Base-by-base conservation (phyloP, 2,797 vertebrate species). In the Esox lucius region DNA sequence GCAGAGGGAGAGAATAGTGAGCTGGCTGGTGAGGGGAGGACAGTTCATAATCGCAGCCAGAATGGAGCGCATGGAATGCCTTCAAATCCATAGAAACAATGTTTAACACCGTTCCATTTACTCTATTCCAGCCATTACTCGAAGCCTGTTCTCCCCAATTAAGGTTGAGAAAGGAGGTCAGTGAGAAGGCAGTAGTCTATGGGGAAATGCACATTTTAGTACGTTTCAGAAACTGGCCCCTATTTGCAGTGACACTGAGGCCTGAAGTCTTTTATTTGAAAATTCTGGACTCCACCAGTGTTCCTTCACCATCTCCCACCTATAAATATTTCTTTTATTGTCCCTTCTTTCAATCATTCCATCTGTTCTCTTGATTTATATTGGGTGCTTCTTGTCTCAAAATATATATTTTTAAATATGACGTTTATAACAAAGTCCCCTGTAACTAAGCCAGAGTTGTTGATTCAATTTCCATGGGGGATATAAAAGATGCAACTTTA, bases 121-220 rank as follows among this genome's bases (percentile, higher is more conserved):
- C 12, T 46, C 42, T 46, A 13, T 46, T 46, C 42, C 9, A 46
- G 42, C 11, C 42, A 46, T 42, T 42, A 46, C 42, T 42, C 42
- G 12, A 5, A 46, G 42, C 9, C 42, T 5, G 12, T 11, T 46
- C 42, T 46, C 42, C 42, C 12, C 42, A 46, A 13, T 46, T 46
- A 46, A 46, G 22, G 49, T 51, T 49, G 35, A 75, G 39, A 35
- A n/a, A n/a, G 8, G 26, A 33, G 4, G 61, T 73, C 8, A 53
- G 31, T 46, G 53, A 65, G 28, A 70, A 75, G 59, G 59, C 70
- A 51, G 15, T 16, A 51, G 67, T 80, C 81, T 79, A 24, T 48
- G 28, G 76, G 80, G 70, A 83, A 33, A 76, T 31, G n/a, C 68
- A 17, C 75, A 69, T 7, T 75, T 70, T 42, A 31, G 39, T 61